A percentile compares a stretch with the other conserved stretches of the same genome.
These are phyloP conservation scores for Heliconius eleuchia DNA, from an alignment of 1,140 invertebrate genomes.

Conservation along the genomic window DNA sequence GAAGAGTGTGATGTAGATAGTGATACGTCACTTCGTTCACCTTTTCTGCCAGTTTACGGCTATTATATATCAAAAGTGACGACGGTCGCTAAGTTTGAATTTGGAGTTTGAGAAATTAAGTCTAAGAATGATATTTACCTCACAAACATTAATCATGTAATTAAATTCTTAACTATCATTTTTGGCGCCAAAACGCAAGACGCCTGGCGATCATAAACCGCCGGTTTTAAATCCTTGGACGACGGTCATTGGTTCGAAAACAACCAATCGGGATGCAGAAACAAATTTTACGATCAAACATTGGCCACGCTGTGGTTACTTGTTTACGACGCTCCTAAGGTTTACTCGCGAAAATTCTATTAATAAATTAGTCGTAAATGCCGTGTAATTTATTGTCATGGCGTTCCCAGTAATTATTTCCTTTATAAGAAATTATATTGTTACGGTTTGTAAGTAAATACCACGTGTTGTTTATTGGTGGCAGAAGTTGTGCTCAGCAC, in stretches of 20 bases:
- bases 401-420: constrained; percentile 73
- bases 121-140: no score
- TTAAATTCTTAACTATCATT: constrained; percentile 39
- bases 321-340: constrained; percentile 75
- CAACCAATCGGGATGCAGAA: constrained; percentile 62
- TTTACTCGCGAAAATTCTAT: constrained; percentile 78
- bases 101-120: no score
- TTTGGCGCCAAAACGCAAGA: constrained; percentile 78
- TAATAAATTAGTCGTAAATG: constrained; percentile 79
- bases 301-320: constrained; percentile 65
- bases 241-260: constrained; percentile 60
- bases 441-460: constrained; percentile 37
- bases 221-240: constrained; percentile 73
- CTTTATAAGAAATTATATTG: constrained; percentile 74
- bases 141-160: constrained; percentile 25
- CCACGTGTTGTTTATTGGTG: constrained; percentile 19
- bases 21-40: neutral
- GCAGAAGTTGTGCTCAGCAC: neutral
- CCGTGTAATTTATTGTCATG: constrained; percentile 71
- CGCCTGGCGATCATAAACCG: constrained; percentile 73
- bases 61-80: no score
- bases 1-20: neutral
- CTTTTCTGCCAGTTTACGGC: no score
- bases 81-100: no score
- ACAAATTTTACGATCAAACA: constrained; percentile 68